phyloP scores from a whole-genome alignment of 2,797 vertebrate genomes.

The Antennarius maculatus region DNA sequence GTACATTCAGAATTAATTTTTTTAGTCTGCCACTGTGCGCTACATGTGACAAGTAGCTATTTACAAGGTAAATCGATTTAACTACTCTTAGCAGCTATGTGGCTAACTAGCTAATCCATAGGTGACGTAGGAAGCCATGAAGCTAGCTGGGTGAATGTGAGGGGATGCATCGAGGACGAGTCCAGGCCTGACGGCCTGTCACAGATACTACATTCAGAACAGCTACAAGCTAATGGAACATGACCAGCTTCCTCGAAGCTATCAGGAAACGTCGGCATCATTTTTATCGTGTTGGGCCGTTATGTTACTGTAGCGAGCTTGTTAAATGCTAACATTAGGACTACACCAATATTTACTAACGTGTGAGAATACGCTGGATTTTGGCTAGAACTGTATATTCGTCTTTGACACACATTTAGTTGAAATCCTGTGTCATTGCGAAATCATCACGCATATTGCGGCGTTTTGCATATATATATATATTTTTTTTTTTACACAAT shows the following conservation, averaged over 20 bases:
- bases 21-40: neutral
- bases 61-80: neutral
- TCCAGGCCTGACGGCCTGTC: constrained; percentile 7
- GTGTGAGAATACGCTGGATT: neutral
- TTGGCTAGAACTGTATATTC: neutral
- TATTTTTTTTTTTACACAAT: neutral
- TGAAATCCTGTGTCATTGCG: constrained; percentile 9
- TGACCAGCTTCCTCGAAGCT: neutral
- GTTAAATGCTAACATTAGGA: constrained; percentile 8
- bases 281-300: neutral
- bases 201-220: neutral
- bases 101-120: constrained; percentile 64
- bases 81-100: constrained; percentile 53
- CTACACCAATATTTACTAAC: neutral
- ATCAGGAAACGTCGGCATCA: constrained; percentile 3
- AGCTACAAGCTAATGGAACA: neutral
- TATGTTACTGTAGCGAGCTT: constrained; percentile 1
- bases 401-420: neutral
- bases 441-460: neutral
- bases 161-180: constrained; percentile 42
- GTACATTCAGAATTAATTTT: accelerated
- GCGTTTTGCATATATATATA: constrained; percentile 1
- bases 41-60: neutral
- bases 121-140: constrained; percentile 66
- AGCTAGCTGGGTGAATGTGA: constrained; percentile 43